These are phyloP conservation scores for Atta cephalotes DNA, from an alignment of 1,140 invertebrate genomes.

Conservation along the genomic window DNA sequence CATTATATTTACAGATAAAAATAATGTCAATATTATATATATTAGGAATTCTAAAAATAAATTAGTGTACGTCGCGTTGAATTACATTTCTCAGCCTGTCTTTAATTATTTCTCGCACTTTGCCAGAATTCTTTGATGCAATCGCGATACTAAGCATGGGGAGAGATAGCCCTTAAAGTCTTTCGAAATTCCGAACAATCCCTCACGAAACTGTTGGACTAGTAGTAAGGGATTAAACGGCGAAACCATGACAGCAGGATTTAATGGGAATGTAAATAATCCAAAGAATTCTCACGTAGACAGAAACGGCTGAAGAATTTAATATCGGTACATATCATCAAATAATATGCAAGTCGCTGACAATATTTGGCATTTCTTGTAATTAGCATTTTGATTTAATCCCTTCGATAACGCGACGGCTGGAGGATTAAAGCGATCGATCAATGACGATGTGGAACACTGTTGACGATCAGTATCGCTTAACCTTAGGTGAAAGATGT, in stretches of 20 bases:
- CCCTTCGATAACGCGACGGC: not conserved
- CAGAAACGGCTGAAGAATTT: constrained; percentile 70
- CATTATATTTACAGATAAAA: too few species aligned
- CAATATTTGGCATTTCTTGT: constrained; percentile 46
- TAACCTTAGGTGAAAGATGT: constrained; percentile 32
- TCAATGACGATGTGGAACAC: constrained; percentile 35
- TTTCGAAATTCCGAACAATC: constrained; percentile 46
- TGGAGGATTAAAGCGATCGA: constrained; percentile 51
- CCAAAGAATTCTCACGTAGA: constrained; percentile 46
- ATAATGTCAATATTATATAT: not conserved
- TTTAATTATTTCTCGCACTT: constrained; percentile 19
- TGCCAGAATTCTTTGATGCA: constrained; percentile 15
- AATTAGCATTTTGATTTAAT: constrained; percentile 63
- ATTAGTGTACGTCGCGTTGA: not conserved
- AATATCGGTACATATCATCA: constrained; percentile 65
- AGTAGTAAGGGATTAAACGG: constrained; percentile 51
- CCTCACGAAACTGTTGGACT: constrained; percentile 28
- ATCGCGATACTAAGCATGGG: not conserved
- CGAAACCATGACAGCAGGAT: constrained; percentile 41
- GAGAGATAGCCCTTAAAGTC: constrained; percentile 11
- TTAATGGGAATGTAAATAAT: constrained; percentile 50
- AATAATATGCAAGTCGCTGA: constrained; percentile 43
- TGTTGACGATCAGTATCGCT: constrained; percentile 43
- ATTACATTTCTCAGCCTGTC: not conserved
- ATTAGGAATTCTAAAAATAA: not conserved